Conservation (phyloP, 2,888 invertebrate genomes). For the Lithophane semibrunnea region DNA sequence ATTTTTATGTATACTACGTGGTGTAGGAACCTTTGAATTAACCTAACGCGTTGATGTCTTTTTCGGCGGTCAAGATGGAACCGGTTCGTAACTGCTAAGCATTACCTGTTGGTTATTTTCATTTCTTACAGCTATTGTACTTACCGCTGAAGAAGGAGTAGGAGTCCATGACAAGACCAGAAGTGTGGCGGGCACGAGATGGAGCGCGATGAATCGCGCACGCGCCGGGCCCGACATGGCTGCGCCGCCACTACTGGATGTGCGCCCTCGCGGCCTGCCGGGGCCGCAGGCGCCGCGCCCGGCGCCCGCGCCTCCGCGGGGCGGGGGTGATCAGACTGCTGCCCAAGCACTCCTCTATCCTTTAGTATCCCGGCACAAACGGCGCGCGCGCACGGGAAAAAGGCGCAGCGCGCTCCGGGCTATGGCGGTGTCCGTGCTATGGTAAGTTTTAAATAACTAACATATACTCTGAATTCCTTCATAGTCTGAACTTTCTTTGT, state of each 20-base stretch:
- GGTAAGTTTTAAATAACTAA: conserved; percentile 74
- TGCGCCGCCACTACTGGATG: conserved; percentile 88
- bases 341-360: conserved; percentile 85
- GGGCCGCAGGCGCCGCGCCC: conserved; percentile 73
- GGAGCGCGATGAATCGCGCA: conserved; percentile 83
- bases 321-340: conserved; percentile 82
- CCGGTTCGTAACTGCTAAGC: conserved; percentile 9
- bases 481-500: neutral
- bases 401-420: conserved; percentile 88
- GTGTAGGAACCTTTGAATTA: conserved; percentile 13
- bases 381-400: conserved; percentile 90
- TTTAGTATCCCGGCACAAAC: conserved; percentile 89
- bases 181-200: conserved; percentile 81
- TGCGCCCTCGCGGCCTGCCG: conserved; percentile 79
- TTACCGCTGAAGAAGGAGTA: conserved; percentile 81
- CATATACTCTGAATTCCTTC: conserved; percentile 28
- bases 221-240: conserved; percentile 90
- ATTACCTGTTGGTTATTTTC: conserved; percentile 42
- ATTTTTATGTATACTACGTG: conserved; percentile 7
- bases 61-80: conserved; percentile 49
- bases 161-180: conserved; percentile 79
- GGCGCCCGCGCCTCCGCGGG: conserved; percentile 73
- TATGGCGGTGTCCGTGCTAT: conserved; percentile 89
- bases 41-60: conserved; percentile 76
- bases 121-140: conserved; percentile 68